Evolutionary conservation across 2,888 invertebrate species (phyloP), one percentile per base, ranked within the genome.

Genomic region (Julus scandinavius): DNA sequence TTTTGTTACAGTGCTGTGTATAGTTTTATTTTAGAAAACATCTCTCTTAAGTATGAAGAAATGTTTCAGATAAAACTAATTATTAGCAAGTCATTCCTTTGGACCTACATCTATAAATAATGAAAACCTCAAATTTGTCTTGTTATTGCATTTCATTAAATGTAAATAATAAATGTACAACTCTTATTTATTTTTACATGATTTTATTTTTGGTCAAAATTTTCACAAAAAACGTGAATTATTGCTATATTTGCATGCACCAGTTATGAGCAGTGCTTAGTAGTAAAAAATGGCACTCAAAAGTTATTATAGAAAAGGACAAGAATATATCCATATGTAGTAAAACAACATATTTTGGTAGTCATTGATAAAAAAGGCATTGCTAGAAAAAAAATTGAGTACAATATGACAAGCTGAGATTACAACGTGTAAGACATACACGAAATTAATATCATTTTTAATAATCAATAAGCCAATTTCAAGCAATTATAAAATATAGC

Each of bases 141-240:
- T 29, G 54, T 0, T 3, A 13, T 54, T 17, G 3, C 17, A 11
- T 54, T 13, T 0, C 54, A 54, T 15, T 54, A 15, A 54, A 17
- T 5, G 4, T 54, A 15, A 54, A 54, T 45, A 54, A 17, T 54
- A 54, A 54, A 54, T 54, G 6, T 54, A 11, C 11, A 38, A 38
- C 38, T 80, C 29, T 13, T 9, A 20, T 80, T 80, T 6, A 11
- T 80, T 29, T 38, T 80, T 38, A 38, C 80, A 80, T 38, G 6
- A 38, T 72, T 72, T 54, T 72, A 72, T 72, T 80, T 38, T 80
- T 29, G 38, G 80, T 80, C 38, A 80, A 80, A 80, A 38, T 38
- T 29, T 80, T 38, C 80, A 80, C 63, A 80, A 13, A 80, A 80
- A 80, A 80, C 80, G 80, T 80, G 80, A 80, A 38, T 80, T 80